These are phyloP conservation scores for Salvelinus namaycush DNA, from an alignment of 2,113 vertebrate genomes.

Conservation along the genomic window DNA sequence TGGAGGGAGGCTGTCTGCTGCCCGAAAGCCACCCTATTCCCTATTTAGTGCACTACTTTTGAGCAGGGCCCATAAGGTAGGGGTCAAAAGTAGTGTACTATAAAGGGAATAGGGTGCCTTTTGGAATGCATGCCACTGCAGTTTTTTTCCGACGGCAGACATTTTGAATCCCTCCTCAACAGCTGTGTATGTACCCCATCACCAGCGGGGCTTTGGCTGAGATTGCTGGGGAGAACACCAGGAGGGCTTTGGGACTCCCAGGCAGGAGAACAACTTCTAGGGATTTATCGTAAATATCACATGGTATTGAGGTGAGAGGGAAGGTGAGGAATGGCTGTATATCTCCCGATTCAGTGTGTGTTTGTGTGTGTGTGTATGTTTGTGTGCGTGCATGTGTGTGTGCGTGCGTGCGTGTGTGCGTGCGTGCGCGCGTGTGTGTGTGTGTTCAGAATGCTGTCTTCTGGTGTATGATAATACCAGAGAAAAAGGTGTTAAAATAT, in stretches of 20 bases:
- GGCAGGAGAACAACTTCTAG: conserved; percentile 48
- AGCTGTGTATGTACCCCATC: conserved; percentile 42
- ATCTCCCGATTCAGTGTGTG: no score
- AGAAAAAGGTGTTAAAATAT: conserved; percentile 62
- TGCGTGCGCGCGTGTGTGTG: no score
- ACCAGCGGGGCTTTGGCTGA: conserved; percentile 53
- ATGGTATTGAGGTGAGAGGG: conserved; percentile 47
- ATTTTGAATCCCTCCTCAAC: conserved; percentile 14
- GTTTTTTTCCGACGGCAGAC: no score
- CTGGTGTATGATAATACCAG: conserved; percentile 60
- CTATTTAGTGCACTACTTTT: no score
- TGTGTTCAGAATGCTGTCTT: conserved; percentile 32
- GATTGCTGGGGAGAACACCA: conserved; percentile 39
- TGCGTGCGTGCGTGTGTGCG: no score
- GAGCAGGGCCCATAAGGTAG: no score
- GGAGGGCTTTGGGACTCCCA: conserved; percentile 37
- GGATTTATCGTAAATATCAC: conserved; percentile 61
- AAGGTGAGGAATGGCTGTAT: conserved; percentile 43
- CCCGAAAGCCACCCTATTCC: no score
- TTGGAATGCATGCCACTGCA: no score
- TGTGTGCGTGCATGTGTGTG: no score
- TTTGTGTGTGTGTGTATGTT: no score
- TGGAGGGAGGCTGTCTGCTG: no score
- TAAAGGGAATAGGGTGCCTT: not conserved
- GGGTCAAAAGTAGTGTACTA: no score